Evolutionary conservation across 1,140 invertebrate genomes (phyloP), one percentile per base, ranked within the genome.

Genomic region (Cydia pomonella): DNA sequence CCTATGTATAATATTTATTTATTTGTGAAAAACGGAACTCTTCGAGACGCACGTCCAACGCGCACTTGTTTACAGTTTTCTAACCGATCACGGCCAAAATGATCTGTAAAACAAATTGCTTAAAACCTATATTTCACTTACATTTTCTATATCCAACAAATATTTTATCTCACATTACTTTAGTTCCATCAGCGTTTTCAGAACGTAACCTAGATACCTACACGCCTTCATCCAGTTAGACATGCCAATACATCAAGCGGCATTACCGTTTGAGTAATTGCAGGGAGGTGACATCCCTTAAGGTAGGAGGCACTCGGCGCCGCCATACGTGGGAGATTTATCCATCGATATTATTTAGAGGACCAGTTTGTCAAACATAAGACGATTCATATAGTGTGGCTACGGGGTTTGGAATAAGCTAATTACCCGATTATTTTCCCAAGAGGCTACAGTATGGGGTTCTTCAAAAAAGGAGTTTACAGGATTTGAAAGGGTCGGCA

Each of bases 201-300:
- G 16, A 33, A 13, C 27, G 64, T 29, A 10, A 33, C 12, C 18
- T 41, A 66, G 12, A n/a, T 66, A 74, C 16, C 53, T 74, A 41
- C 3, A 25, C 27, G 27, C 73, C 33, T 74, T 77, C 69, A 79
- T 80, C 77, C 66, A 72, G 73, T 77, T 75, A 73, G 74, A 76
- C 76, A 73, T 76, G 74, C 76, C 73, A 76, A 81, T 81, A 77
- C 76, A 81, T 81, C 80, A 79, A 75, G 76, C 73, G 80, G 80
- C 66, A 79, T 81, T 81, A 81, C 76, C 72, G 80, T 75, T 76
- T 81, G 80, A 81, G 74, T 79, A 81, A 81, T 81, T 75, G 77
- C 75, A 25, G 74, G 74, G 72, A 81, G 76, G 77, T 76, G 77
- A 79, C 80, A 47, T 74, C 73, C 76, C 66, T 75, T 27, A 66